Percentiles rank a stretch among this genome's conserved stretches.
phyloP scores from a whole-genome alignment of 2,888 invertebrate genomes.

The Callosobruchus maculatus region DNA sequence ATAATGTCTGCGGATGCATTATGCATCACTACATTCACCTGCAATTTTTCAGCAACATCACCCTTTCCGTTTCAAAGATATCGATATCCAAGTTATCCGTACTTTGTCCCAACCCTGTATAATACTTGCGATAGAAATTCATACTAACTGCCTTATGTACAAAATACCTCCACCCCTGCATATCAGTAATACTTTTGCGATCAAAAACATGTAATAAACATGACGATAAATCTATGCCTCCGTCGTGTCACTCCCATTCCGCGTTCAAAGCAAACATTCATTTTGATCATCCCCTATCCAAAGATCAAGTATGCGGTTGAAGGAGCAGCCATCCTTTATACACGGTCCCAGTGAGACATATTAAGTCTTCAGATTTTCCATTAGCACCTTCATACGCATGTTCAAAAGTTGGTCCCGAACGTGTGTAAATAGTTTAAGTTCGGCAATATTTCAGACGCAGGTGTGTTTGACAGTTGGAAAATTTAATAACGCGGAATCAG shows the following conservation, averaged over 20 bases:
- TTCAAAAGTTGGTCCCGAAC: neutral
- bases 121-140: too few species aligned
- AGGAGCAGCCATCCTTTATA: neutral
- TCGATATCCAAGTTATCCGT: too few species aligned
- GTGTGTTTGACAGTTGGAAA: conserved; percentile 40
- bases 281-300: neutral
- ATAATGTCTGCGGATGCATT: too few species aligned
- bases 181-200: neutral
- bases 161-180: too few species aligned
- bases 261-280: neutral
- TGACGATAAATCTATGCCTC: neutral
- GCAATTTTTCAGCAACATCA: too few species aligned
- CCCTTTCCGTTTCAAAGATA: too few species aligned
- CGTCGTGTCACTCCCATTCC: neutral
- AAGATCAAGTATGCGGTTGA: neutral
- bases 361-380: neutral
- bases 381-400: neutral
- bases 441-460: conserved; percentile 39
- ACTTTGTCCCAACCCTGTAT: too few species aligned
- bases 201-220: neutral
- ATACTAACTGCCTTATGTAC: too few species aligned
- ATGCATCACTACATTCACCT: too few species aligned
- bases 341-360: neutral
- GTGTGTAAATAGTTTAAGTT: conserved; percentile 24
- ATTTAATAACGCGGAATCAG: conserved; percentile 32